These are phyloP conservation scores for Cottus gobio DNA, from an alignment of 2,113 vertebrate species.

Conservation along the genomic window DNA sequence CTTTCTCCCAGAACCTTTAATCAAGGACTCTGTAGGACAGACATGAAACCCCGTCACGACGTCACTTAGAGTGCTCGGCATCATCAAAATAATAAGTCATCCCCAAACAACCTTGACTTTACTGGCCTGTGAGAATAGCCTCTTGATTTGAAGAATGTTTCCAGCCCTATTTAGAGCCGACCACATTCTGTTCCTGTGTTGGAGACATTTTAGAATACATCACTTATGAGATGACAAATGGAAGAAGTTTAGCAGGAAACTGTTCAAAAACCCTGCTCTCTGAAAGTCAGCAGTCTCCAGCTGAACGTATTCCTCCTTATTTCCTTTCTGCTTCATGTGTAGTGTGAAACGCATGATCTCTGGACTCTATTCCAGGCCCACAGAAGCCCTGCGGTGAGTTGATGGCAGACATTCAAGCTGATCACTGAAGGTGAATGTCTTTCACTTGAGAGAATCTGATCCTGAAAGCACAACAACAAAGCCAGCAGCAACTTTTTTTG, in stretches of 20 bases:
- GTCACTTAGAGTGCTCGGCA: slow-evolving; percentile 43
- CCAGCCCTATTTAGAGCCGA: slow-evolving; percentile 19
- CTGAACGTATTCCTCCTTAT: slow-evolving; percentile 11
- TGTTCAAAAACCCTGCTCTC: slow-evolving; percentile 3
- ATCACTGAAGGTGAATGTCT: slow-evolving; percentile 63
- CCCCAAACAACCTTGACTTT: slow-evolving; percentile 61
- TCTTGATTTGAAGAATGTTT: slow-evolving; percentile 40
- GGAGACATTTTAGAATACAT: slow-evolving; percentile 22
- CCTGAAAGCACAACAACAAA: slow-evolving; percentile 59
- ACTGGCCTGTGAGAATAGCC: slow-evolving; percentile 31
- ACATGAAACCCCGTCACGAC: slow-evolving; percentile 54
- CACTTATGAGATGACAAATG: slow-evolving; percentile 40
- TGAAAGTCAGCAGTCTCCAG: slow-evolving; percentile 24
- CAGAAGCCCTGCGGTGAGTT: slow-evolving; percentile 26
- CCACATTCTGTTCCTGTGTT: slow-evolving; percentile 17
- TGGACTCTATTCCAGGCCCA: slow-evolving; percentile 21
- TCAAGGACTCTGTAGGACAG: slow-evolving; percentile 72
- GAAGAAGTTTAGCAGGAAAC: slow-evolving; percentile 26
- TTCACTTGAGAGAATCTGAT: slow-evolving; percentile 51
- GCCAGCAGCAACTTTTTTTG: slow-evolving; percentile 39
- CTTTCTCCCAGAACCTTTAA: slow-evolving; percentile 66
- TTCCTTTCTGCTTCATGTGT: slow-evolving; percentile 23
- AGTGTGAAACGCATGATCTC: slow-evolving; percentile 1
- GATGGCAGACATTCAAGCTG: slow-evolving; percentile 59
- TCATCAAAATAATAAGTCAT: slow-evolving; percentile 63